Conservation (phyloP, 2,888 invertebrate genomes). For the Heteropelma amictum region DNA sequence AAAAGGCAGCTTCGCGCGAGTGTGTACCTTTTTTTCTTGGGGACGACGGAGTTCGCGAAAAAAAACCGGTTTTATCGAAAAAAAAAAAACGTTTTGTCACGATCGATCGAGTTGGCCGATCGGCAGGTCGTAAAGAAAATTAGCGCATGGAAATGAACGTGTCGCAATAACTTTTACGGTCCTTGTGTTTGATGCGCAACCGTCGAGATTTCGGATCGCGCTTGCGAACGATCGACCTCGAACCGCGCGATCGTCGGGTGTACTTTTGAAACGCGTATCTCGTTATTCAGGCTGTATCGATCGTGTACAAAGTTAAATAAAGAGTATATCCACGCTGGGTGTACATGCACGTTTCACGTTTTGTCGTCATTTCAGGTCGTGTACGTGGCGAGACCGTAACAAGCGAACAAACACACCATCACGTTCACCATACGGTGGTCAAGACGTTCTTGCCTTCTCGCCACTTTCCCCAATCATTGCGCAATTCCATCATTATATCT, state of each 20-base stretch:
- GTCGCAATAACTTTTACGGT: not conserved
- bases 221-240: conserved; percentile 31
- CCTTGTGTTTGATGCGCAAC: not conserved
- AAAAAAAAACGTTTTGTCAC: no score
- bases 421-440: conserved; percentile 62
- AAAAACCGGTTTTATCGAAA: no score
- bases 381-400: conserved; percentile 44
- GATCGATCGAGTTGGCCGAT: no score
- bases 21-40: no score
- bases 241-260: not conserved
- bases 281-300: conserved; percentile 7
- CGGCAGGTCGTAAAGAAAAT: not conserved
- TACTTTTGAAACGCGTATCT: not conserved
- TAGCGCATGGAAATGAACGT: not conserved
- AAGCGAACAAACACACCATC: conserved; percentile 47
- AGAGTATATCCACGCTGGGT: no score
- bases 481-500: conserved; percentile 57
- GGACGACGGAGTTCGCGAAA: no score
- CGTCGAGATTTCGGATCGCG: conserved; percentile 18
- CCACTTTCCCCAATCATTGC: conserved; percentile 71
- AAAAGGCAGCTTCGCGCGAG: no score
- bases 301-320: not conserved
- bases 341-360: conserved; percentile 11
- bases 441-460: conserved; percentile 64
- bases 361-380: conserved; percentile 38